Conservation (phyloP, 2,888 invertebrate genomes). For the Tetragonula carbonaria region DNA sequence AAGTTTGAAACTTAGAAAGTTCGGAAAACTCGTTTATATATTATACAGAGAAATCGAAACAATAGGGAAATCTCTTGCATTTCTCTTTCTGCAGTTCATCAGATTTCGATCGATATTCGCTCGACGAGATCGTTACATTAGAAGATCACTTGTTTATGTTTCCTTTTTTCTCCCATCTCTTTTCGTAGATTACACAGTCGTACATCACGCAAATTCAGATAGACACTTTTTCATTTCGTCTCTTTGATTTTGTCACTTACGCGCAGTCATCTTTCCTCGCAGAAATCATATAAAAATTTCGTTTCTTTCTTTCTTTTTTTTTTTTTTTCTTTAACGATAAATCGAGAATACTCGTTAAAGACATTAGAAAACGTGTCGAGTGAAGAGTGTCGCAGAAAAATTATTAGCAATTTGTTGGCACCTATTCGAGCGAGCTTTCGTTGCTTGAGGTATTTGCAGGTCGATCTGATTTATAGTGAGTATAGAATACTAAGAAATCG, state of each 20-base stretch:
- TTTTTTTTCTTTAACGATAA: not conserved
- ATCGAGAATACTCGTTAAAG: not conserved
- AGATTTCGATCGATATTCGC: not conserved
- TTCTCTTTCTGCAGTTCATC: too few species aligned
- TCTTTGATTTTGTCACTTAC: slow-evolving; percentile 18
- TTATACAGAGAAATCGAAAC: slow-evolving; percentile 6
- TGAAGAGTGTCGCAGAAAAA: slow-evolving; percentile 39
- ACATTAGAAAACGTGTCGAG: not conserved
- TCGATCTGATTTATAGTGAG: not conserved
- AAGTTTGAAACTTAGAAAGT: not conserved
- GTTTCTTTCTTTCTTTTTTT: not conserved
- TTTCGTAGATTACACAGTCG: slow-evolving; percentile 33
- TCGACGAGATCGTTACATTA: not conserved
- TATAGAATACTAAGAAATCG: not conserved
- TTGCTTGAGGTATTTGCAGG: slow-evolving; percentile 27
- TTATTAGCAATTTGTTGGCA: slow-evolving; percentile 55
- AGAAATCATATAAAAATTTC: slow-evolving; percentile 31
- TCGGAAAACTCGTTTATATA: not conserved
- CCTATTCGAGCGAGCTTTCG: slow-evolving; percentile 29
- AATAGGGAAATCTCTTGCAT: not conserved
- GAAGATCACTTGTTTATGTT: slow-evolving; percentile 52
- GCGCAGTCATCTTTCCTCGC: slow-evolving; percentile 36
- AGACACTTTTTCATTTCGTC: slow-evolving; percentile 6
- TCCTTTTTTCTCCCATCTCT: not conserved
- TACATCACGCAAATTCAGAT: slow-evolving; percentile 22